Percentiles rank a stretch among this genome's conserved stretches.
phyloP scores from a whole-genome alignment of 1,140 invertebrate species.

The Lasioglossum albipes region DNA sequence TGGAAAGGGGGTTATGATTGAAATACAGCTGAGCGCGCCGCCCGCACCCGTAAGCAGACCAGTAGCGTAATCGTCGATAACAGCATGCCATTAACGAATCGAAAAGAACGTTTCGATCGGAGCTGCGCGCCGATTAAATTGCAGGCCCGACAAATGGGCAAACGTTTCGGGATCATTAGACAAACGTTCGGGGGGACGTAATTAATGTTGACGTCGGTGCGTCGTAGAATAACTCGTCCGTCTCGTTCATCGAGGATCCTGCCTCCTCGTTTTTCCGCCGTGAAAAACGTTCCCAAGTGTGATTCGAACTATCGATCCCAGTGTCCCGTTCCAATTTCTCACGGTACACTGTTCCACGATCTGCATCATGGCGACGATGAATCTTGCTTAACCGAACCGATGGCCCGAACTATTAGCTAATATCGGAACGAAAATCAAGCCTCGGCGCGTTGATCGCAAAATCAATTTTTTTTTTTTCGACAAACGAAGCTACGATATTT shows the following conservation, averaged over 20 bases:
- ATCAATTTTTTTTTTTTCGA: too few species aligned
- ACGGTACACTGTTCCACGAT: slow-evolving; percentile 28
- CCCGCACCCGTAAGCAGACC: background rate
- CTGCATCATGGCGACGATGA: slow-evolving; percentile 17
- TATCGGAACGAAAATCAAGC: background rate
- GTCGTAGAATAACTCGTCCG: slow-evolving; percentile 48
- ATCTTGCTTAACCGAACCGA: slow-evolving; percentile 2
- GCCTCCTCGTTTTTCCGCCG: slow-evolving; percentile 37
- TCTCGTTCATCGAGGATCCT: slow-evolving; percentile 39
- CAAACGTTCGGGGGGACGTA: slow-evolving; percentile 45
- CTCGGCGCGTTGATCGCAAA: too few species aligned
- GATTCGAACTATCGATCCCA: slow-evolving; percentile 46
- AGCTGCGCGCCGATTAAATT: slow-evolving; percentile 54
- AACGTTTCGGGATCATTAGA: slow-evolving; percentile 58
- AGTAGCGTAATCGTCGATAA: slow-evolving; percentile 33
- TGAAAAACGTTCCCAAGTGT: slow-evolving; percentile 46
- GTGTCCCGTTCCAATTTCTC: slow-evolving; percentile 41
- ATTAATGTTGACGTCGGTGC: slow-evolving; percentile 56
- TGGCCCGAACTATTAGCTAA: background rate
- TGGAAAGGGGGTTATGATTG: background rate
- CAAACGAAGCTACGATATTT: background rate
- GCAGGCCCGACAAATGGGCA: slow-evolving; percentile 46
- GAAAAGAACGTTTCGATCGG: slow-evolving; percentile 30
- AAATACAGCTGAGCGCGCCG: background rate
- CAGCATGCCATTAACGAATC: slow-evolving; percentile 45